phyloP scores from a whole-genome alignment of 2,113 vertebrate genomes.

The Myiozetetes cayanensis region DNA sequence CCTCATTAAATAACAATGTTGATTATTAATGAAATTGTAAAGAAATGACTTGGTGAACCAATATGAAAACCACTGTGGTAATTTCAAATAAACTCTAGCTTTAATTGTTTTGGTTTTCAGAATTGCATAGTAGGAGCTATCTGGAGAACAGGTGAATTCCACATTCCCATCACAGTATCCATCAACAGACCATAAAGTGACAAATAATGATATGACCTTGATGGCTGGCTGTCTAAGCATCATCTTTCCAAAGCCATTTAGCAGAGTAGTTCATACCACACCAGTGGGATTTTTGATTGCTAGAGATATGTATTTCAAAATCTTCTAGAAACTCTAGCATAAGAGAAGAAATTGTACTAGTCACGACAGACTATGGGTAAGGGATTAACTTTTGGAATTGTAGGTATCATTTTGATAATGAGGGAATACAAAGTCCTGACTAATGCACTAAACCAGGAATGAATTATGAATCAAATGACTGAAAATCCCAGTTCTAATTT shows the following conservation, averaged over 20 bases:
- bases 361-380: not conserved
- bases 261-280: not conserved
- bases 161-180: not conserved
- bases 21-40: not conserved
- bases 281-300: not conserved
- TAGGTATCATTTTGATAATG: not conserved
- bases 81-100: not conserved
- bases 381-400: not conserved
- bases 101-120: not conserved
- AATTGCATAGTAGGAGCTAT: not conserved
- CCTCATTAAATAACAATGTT: not conserved
- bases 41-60: not conserved
- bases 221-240: not conserved
- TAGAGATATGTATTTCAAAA: not conserved
- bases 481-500: not conserved
- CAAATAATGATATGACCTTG: not conserved
- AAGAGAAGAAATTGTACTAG: not conserved
- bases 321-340: not conserved
- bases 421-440: not conserved
- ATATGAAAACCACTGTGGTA: not conserved
- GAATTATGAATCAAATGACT: not conserved
- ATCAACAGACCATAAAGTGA: not conserved
- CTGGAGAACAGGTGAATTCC: not conserved
- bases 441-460: not conserved
- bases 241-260: not conserved